Conservation (phyloP, 2,888 invertebrate genomes). For the Noctua janthina region DNA sequence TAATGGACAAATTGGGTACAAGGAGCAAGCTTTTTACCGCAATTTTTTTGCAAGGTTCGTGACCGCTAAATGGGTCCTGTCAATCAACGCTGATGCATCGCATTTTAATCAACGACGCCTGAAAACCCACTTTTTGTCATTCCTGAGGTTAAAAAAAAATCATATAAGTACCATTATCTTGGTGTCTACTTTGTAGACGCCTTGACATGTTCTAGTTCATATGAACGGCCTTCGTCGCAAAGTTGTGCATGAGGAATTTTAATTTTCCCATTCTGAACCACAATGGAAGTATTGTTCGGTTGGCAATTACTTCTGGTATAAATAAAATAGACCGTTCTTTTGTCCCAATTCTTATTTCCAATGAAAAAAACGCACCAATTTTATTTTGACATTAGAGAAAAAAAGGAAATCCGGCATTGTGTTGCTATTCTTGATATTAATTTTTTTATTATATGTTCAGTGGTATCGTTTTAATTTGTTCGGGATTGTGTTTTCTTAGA, state of each 20-base stretch:
- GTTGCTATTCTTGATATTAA: slow-evolving; percentile 12
- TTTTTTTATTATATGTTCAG: neutral
- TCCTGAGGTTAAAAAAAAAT: neutral
- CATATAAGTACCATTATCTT: slow-evolving; percentile 4
- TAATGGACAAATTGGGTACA: neutral
- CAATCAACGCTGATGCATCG: slow-evolving; percentile 16
- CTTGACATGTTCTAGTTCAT: slow-evolving; percentile 70
- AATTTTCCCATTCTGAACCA: slow-evolving; percentile 66
- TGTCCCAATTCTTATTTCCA: slow-evolving; percentile 50
- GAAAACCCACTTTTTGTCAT: neutral
- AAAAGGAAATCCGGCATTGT: slow-evolving; percentile 20
- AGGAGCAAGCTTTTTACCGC: slow-evolving; percentile 7
- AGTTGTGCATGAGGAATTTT: slow-evolving; percentile 66
- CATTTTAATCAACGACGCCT: neutral
- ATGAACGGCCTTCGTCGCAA: slow-evolving; percentile 65
- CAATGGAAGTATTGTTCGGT: slow-evolving; percentile 64
- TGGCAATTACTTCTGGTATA: slow-evolving; percentile 39
- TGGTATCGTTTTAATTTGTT: slow-evolving; percentile 24
- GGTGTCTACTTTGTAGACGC: slow-evolving; percentile 39
- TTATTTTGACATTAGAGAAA: neutral
- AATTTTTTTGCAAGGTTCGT: slow-evolving; percentile 15
- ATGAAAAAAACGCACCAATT: slow-evolving; percentile 25
- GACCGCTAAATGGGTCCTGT: slow-evolving; percentile 19
- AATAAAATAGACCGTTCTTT: slow-evolving; percentile 43
- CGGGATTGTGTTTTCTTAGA: neutral